Conservation (phyloP, 2,888 invertebrate genomes). For the Liodrosophila aerea region DNA sequence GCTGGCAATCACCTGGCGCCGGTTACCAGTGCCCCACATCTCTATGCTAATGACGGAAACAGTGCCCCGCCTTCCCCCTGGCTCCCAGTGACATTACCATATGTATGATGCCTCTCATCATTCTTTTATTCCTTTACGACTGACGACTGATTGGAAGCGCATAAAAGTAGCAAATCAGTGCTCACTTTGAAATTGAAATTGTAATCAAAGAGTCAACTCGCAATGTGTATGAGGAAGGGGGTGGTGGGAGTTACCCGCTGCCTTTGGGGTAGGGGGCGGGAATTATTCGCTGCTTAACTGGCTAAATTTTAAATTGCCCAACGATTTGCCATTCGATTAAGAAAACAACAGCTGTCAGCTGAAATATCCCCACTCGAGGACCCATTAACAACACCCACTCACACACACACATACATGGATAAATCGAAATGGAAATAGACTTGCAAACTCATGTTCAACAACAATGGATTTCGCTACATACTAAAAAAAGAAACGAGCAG, state of each 20-base stretch:
- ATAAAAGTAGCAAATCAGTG: slow-evolving; percentile 62
- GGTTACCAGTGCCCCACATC: slow-evolving; percentile 28
- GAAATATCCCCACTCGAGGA: slow-evolving; percentile 10
- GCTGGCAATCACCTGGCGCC: slow-evolving; percentile 67
- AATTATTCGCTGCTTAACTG: slow-evolving; percentile 51
- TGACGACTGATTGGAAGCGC: slow-evolving; percentile 65
- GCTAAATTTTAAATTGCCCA: slow-evolving; percentile 68
- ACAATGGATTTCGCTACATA: slow-evolving; percentile 46
- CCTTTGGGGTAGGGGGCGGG: neutral
- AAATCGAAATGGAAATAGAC: slow-evolving; percentile 70
- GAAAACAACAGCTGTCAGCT: slow-evolving; percentile 48
- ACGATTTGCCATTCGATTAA: slow-evolving; percentile 73
- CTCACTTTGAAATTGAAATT: slow-evolving; percentile 69
- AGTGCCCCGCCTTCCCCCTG: slow-evolving; percentile 17
- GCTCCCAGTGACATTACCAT: neutral
- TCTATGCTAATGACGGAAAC: slow-evolving; percentile 67
- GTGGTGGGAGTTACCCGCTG: neutral
- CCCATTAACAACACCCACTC: slow-evolving; percentile 40
- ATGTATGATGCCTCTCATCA: neutral
- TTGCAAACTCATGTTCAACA: slow-evolving; percentile 70
- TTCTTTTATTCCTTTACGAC: neutral
- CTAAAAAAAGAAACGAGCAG: slow-evolving; percentile 25
- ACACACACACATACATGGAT: slow-evolving; percentile 17
- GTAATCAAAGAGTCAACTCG: slow-evolving; percentile 58
- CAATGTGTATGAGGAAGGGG: slow-evolving; percentile 15